Base-by-base conservation (phyloP, 1,140 invertebrate species). In the Hesperophylax magnus region DNA sequence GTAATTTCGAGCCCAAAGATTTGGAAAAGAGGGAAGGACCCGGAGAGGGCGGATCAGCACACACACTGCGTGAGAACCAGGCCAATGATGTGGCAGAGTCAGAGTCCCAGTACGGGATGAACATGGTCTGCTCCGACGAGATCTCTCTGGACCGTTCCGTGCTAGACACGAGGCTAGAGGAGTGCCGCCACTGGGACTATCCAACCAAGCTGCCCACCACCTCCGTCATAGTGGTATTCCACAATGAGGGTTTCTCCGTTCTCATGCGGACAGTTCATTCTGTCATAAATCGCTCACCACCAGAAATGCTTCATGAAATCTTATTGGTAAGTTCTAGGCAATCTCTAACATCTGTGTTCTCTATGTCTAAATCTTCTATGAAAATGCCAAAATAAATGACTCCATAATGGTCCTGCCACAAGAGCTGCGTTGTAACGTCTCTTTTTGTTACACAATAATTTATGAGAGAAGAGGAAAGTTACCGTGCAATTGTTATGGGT, bases 151-250 rank as follows among this genome's bases (percentile, higher is more conserved):
- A 94, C 86, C 91, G 98, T 84, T 91, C 93, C 9, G 94, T 99
- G 81, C 94, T 95, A 24, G 98, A 99, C 88, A 96, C 97, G 0
- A 91, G 98, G 77, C 88, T 96, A 39, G 90, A 93, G 54, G 97
- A 99, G 88, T 99, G 98, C 89, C 97, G 97, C 87, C 95, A 97
- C 87, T 99, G 98, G 98, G 93, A 98, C 85, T 99, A 99, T 89
- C 96, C 98, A 7, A 92, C 93, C 84, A 91, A 95, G 80, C 91
- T 99, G 83, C 98, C 98, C 0, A 94, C 92, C 71, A 97, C 98
- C 4, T 97, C 96, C 87, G 97, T 99, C 0, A 98, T 99, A 82
- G 94, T 99, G 80, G 98, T 99, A 14, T 99, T 99, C 88, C 98
- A 99, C 87, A 99, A 99, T 88, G 98, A 99, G 90, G 98, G 98